Percentiles rank a stretch among this genome's conserved stretches.
phyloP scores from a whole-genome alignment of 2,888 invertebrate genomes.

The Drosophila fungiperda region DNA sequence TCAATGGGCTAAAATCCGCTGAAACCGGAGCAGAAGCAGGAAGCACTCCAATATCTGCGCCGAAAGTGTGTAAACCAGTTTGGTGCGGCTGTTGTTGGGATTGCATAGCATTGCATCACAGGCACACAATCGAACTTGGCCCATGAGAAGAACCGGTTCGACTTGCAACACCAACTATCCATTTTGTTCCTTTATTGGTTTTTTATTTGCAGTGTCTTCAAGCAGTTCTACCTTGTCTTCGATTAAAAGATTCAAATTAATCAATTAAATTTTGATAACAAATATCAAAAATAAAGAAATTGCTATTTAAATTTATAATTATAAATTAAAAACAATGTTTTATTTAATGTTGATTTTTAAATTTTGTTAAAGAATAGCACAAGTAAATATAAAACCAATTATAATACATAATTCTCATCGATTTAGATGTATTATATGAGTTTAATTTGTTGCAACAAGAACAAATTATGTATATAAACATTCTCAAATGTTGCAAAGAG shows the following conservation, averaged over 20 bases:
- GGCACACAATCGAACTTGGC: constrained; percentile 61
- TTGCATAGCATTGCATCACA: constrained; percentile 62
- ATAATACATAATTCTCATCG: no score
- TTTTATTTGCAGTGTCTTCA: constrained; percentile 57
- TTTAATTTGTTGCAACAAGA: not conserved
- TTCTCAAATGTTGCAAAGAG: not conserved
- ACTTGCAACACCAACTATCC: constrained; percentile 12
- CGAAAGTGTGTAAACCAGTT: constrained; percentile 67
- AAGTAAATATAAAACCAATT: not conserved
- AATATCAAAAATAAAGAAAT: not conserved
- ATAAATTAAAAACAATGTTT: not conserved
- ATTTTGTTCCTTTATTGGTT: not conserved
- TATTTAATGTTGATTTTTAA: no score
- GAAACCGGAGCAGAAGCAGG: constrained; percentile 86
- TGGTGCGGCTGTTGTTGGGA: constrained; percentile 53
- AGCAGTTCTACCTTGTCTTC: constrained; percentile 60
- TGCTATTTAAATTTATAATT: not conserved
- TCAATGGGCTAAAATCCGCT: constrained; percentile 88
- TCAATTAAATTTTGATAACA: not conserved
- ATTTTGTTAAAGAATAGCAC: not conserved
- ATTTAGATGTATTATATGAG: no score
- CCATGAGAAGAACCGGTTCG: constrained; percentile 57
- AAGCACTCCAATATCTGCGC: constrained; percentile 87
- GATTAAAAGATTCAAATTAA: constrained; percentile 40
- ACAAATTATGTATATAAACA: not conserved